Conservation (phyloP, 2,113 vertebrate genomes). For the Neodontobutis hainanensis region DNA sequence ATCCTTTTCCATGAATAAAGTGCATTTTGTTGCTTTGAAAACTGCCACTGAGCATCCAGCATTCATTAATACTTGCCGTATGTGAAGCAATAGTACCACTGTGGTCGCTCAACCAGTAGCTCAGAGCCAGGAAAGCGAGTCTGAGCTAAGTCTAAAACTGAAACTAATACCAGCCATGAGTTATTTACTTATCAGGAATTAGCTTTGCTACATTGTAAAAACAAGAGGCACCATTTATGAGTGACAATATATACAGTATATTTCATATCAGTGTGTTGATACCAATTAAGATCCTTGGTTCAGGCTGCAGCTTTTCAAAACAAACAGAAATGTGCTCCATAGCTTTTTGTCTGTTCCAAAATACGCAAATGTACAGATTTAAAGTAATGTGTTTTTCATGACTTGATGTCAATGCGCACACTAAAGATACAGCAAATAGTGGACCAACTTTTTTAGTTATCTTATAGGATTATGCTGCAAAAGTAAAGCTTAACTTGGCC, state of each 20-base stretch:
- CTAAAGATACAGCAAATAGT: not conserved
- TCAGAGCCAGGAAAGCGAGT: slow-evolving; percentile 29
- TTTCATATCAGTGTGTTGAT: not conserved
- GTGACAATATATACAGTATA: not conserved
- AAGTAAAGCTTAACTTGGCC: not conserved
- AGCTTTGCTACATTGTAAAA: not conserved
- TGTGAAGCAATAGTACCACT: slow-evolving; percentile 62
- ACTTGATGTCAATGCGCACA: not conserved
- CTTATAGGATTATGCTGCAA: not conserved
- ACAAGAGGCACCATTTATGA: too few relatives aligned
- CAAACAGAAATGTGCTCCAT: too few relatives aligned
- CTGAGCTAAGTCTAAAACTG: slow-evolving; percentile 2
- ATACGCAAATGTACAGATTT: not conserved
- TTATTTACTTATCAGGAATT: slow-evolving; percentile 26
- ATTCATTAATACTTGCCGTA: slow-evolving; percentile 30
- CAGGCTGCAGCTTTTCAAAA: too few relatives aligned
- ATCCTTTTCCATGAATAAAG: slow-evolving; percentile 3
- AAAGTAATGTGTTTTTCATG: not conserved
- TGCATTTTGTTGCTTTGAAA: slow-evolving; percentile 33
- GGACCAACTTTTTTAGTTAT: too few relatives aligned
- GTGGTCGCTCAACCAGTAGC: slow-evolving; percentile 45
- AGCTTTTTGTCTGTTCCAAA: too few relatives aligned
- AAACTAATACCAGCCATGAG: slow-evolving; percentile 31
- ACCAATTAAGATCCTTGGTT: too few relatives aligned
- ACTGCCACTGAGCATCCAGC: slow-evolving; percentile 35